These are phyloP conservation scores for Aphidius ervi DNA, from an alignment of 1,140 invertebrate species.

Conservation along the genomic window DNA sequence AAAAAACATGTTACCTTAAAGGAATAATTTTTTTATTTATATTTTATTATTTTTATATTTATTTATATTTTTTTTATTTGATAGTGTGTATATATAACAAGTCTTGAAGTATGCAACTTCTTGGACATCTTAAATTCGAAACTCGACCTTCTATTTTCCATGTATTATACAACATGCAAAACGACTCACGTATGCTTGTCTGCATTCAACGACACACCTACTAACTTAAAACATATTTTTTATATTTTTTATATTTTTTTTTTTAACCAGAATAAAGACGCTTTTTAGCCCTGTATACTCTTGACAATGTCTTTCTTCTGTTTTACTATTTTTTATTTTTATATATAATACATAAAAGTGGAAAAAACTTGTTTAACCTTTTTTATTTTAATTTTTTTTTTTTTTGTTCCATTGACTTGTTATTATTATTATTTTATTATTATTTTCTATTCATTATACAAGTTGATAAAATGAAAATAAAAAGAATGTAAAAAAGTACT, in stretches of 20 bases:
- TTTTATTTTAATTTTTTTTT: too few relatives aligned
- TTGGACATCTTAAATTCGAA: too few relatives aligned
- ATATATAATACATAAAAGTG: not conserved
- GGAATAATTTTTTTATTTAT: too few relatives aligned
- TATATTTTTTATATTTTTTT: conserved; percentile 4
- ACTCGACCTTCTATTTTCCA: conserved; percentile 6
- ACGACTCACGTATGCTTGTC: conserved; percentile 22
- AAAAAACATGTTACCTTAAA: too few relatives aligned
- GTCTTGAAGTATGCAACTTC: too few relatives aligned
- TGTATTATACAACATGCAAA: conserved; percentile 12
- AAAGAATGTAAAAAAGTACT: too few relatives aligned
- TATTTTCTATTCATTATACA: not conserved
- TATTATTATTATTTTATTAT: not conserved
- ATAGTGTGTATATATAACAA: not conserved
- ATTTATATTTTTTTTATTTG: too few relatives aligned
- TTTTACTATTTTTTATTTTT: not conserved
- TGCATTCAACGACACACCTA: conserved; percentile 20
- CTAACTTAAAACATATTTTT: conserved; percentile 15
- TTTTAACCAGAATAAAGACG: not conserved
- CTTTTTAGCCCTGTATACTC: not conserved
- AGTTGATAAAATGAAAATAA: too few relatives aligned
- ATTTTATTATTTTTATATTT: too few relatives aligned
- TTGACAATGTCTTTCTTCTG: not conserved
- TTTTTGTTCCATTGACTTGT: too few relatives aligned
- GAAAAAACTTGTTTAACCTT: not conserved